Percentiles rank a stretch among this genome's conserved stretches.
These are phyloP conservation scores for Myioborus miniatus DNA, from an alignment of 2,797 vertebrate genomes.

Conservation along the genomic window DNA sequence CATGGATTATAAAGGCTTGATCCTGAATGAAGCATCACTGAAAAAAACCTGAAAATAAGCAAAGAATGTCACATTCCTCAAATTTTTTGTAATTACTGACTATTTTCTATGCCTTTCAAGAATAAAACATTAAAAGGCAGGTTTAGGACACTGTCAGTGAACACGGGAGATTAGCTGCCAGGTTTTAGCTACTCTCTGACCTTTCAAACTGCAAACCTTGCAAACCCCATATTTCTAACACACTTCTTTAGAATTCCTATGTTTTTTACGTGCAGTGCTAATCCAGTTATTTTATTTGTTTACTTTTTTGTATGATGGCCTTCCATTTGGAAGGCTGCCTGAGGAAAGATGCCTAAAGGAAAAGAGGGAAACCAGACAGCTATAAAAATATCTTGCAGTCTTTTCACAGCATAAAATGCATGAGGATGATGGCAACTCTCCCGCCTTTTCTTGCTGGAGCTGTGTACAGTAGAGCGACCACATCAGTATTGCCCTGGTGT, in stretches of 20 bases:
- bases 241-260: background rate
- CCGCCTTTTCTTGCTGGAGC: background rate
- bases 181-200: background rate
- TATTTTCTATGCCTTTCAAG: background rate
- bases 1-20: background rate
- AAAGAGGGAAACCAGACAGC: background rate
- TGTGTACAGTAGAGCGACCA: background rate
- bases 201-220: background rate
- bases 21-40: background rate
- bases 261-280: background rate
- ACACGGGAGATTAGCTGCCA: background rate
- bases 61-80: background rate
- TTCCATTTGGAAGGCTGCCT: slow-evolving; percentile 35
- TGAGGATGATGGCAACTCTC: background rate
- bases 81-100: background rate
- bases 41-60: background rate
- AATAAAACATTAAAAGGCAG: background rate
- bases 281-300: background rate
- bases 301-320: background rate
- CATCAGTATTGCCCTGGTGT: background rate
- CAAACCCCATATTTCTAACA: background rate
- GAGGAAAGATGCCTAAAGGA: background rate
- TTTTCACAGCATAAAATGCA: background rate
- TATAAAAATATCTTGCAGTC: slow-evolving; percentile 7
- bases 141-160: background rate